phyloP scores from a whole-genome alignment of 2,888 invertebrate species.

The Ormyrus labotus region DNA sequence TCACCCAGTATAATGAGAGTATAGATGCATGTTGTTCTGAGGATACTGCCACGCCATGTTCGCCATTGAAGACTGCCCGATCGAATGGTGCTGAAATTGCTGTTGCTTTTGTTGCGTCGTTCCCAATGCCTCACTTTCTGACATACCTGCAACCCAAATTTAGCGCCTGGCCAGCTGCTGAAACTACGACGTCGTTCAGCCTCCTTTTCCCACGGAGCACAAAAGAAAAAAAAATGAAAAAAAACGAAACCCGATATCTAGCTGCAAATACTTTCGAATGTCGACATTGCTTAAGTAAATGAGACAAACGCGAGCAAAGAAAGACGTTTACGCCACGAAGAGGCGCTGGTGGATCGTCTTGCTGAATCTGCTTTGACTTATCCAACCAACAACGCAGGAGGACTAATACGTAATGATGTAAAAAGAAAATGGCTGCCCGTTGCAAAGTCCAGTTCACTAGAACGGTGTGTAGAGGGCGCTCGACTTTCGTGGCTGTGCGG shows the following conservation, averaged over 20 bases:
- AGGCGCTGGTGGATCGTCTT: too few relatives aligned
- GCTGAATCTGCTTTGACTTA: too few relatives aligned
- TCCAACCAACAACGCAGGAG: background rate
- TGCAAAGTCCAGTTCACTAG: too few relatives aligned
- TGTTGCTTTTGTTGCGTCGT: slow-evolving; percentile 72
- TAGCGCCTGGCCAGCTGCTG: slow-evolving; percentile 5
- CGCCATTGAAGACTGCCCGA: slow-evolving; percentile 69
- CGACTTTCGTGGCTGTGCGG: too few relatives aligned
- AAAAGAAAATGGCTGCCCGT: too few relatives aligned
- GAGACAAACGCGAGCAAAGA: background rate
- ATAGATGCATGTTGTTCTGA: slow-evolving; percentile 72
- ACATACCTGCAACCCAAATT: slow-evolving; percentile 66
- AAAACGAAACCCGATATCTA: too few relatives aligned
- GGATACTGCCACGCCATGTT: slow-evolving; percentile 74
- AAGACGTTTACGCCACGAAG: too few relatives aligned
- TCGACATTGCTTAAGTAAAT: too few relatives aligned
- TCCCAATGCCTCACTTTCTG: slow-evolving; percentile 73
- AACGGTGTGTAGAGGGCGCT: too few relatives aligned
- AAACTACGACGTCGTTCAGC: background rate
- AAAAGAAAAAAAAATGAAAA: too few relatives aligned
- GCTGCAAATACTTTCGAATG: too few relatives aligned
- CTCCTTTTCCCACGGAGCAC: background rate
- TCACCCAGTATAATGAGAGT: slow-evolving; percentile 72
- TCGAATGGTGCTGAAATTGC: slow-evolving; percentile 63
- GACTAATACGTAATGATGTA: too few relatives aligned